Evolutionary conservation across 2,113 vertebrate genomes (phyloP), one percentile per base, ranked within the genome.

Genomic region (Blennius ocellaris): DNA sequence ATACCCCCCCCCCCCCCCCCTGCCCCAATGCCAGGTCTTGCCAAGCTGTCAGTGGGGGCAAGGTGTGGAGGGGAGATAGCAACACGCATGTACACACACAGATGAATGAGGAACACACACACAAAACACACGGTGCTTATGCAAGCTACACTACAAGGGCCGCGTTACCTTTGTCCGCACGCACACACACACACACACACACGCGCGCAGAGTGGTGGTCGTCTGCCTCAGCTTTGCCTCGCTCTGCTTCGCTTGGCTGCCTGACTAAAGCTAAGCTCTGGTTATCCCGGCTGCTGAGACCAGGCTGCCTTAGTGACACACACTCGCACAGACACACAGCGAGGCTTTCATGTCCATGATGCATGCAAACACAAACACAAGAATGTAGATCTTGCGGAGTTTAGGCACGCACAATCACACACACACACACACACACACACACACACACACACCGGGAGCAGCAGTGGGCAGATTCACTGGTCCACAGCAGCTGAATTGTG

Each of bases 61-160:
- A 93, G 90, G 92, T 94, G 93, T 80, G 80, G 76, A 83, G 65
- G 59, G 70, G 80, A 90, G 93, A 93, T 93, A 93, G 93, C 81
- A 69, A 76, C 79, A 74, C n/a, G 51, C 76, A 59, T 82, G 74
- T 67, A 65, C 64, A 78, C 56, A 79, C 57, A 71, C 72, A 62
- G 76, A 87, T 38, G 81, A 78, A 76, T 10, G 76, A 88, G 78
- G 21, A 30, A 30, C 21, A 30, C 21, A 30, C 76, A 70, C 83
- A 83, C 70, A 70, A 73, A 73, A 83, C 82, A 81, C 88, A 89
- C 71, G 60, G 81, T 44, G 83, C 82, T 87, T 86, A 83, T 84
- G 86, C 86, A 76, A 80, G 82, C 74, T 58, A 39, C 17, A 78
- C 76, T 73, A 81, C 80, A 15, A 86, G 80, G 69, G 70, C 74